Evolutionary conservation across 2,113 vertebrate genomes (phyloP), one percentile per base, ranked within the genome.

Genomic region (Hemicordylus capensis): DNA sequence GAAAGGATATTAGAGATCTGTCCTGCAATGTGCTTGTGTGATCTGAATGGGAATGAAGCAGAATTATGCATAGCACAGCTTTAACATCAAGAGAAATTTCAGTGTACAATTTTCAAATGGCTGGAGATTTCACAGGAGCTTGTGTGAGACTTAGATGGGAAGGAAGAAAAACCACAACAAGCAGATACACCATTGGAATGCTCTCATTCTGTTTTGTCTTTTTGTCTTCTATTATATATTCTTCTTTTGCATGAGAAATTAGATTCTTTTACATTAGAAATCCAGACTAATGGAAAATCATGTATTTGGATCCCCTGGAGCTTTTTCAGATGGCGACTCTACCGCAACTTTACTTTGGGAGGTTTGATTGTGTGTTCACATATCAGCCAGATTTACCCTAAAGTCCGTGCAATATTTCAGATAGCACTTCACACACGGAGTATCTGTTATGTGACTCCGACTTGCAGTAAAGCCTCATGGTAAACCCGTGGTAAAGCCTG

Each of bases 121-220:
- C 10, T 48, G 24, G 51, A 51, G 11, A 2, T 74, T 46, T 74
- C 42, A 31, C 59, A 80, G 48, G 54, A 24, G 83, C 17, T 26
- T 44, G 22, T 89, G 88, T 91, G 92, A 78, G 90, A 64, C 84
- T 92, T 88, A 90, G n/a, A 76, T 84, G 73, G 63, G 37, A 51
- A 61, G 61, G 61, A 20, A 92, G 51, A 61, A 86, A 91, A 89
- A 78, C 59, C 90, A 87, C 89, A 91, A 90, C 87, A 91, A 91
- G 87, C 81, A 59, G 51, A 85, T 12, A 86, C 72, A 89, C 66
- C 82, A 81, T 72, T 80, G 84, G 86, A 91, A 87, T 85, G 89
- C 82, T 92, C 79, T 75, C 85, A 86, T 80, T 92, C 72, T 87
- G 1, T 76, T 58, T 51, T 58, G 14, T 6, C 3, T 42, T 46